Base-by-base conservation (phyloP, 2,797 vertebrate species). In the Anomalospiza imberbis region DNA sequence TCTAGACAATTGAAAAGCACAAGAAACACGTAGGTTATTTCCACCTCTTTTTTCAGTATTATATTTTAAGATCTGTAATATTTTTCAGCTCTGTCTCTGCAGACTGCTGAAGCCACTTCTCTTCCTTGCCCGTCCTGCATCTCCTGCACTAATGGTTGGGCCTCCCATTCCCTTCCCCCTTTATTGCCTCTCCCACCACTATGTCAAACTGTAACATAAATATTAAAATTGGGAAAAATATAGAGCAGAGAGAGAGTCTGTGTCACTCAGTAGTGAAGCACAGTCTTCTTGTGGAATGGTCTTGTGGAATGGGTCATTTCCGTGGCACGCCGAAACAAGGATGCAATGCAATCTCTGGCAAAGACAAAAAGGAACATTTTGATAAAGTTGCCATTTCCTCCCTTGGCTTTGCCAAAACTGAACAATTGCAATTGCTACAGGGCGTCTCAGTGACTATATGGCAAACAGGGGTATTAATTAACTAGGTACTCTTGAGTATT, bases 401-500 rank as follows among this genome's bases (percentile, higher is more conserved):
- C n/a, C 67, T 17, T 53, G 22, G 53, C 6, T 86, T 54, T 36
- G 51, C 17, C 25, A 70, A 80, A 85, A 53, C 9, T 28, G 12
- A 62, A 47, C 38, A 40, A 68, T 12, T 75, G 51, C 36, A 44
- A 3, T 5, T 63, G 36, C 67, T 84, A 9, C 19, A 53, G 28
- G 13, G 24, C 81, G 36, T 74, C 65, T 70, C 70, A 17, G 20
- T 60, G 72, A 82, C 81, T 92, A 10, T 12, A 20, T 1, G 60
- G 50, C 2, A 40, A 93, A 87, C 31, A 70, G 12, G 85, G 38
- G 38, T 40, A 40, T 40, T 32, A 89, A 95, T 97, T 97, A 96
- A 91, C 70, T 84, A 80, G 63, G 51, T 89, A 66, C 32, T 96
- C 65, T 71, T 91, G 86, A 89, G 50, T 89, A 96, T 51, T 79